phyloP scores from a whole-genome alignment of 2,797 vertebrate species.

The Tarsius wallacei region DNA sequence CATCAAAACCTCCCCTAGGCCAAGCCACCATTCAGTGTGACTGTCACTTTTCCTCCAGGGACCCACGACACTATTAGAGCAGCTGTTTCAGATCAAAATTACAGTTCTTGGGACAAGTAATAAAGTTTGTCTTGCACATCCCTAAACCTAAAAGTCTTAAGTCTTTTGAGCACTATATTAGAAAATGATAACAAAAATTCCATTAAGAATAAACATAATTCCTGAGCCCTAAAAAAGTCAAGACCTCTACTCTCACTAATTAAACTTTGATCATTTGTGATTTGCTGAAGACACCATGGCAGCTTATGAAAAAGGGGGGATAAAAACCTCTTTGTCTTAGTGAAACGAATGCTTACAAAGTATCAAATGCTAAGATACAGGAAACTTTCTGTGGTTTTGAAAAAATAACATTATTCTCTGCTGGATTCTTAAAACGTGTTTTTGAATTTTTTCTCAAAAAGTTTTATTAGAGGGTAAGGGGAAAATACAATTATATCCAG shows the following conservation, averaged over 20 bases:
- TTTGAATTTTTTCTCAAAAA: constrained; percentile 26
- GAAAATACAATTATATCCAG: not conserved
- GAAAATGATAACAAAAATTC: constrained; percentile 41
- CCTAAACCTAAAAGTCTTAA: constrained; percentile 47
- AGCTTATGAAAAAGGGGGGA: not conserved
- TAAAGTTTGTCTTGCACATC: constrained; percentile 55
- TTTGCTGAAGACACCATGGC: not conserved
- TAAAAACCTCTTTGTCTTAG: not conserved
- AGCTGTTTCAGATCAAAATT: constrained; percentile 63
- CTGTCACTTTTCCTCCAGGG: constrained; percentile 64
- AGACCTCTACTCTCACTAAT: not conserved
- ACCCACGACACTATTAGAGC: not conserved
- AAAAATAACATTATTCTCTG: not conserved
- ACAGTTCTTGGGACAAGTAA: not conserved
- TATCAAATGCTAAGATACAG: constrained; percentile 20
- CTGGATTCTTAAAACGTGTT: not conserved
- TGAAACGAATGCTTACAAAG: not conserved
- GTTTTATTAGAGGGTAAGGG: not conserved
- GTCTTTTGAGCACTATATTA: constrained; percentile 23
- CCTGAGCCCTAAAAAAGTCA: constrained; percentile 31
- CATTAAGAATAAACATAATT: not conserved
- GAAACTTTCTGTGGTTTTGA: not conserved
- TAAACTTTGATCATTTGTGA: constrained; percentile 10
- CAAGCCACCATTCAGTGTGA: constrained; percentile 69
- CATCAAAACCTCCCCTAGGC: constrained; percentile 75